Base-by-base conservation (phyloP, 2,113 vertebrate genomes). In the Calidris pugnax region DNA sequence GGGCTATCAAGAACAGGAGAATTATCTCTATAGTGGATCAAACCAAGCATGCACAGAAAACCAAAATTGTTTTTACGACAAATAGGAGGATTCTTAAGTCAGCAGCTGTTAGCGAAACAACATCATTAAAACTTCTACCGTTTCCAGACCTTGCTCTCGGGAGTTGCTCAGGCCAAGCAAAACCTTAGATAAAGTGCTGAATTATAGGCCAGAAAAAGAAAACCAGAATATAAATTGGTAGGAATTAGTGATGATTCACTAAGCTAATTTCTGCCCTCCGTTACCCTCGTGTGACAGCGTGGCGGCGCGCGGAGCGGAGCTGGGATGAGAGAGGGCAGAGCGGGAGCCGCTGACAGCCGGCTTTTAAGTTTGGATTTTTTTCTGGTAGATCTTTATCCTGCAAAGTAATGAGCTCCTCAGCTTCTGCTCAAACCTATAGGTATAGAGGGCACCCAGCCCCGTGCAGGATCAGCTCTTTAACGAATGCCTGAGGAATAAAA, bases 151-250 rank as follows among this genome's bases (percentile, higher is more conserved):
- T 93, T 89, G 89, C 71, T 96, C 77, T 84, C 0, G 1, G 75
- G 82, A 94, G 91, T 93, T 0, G 4, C 75, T 68, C 66, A 69
- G 87, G 79, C 82, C 57, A 33, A 93, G 93, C 48, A 92, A 93
- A 96, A 93, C 75, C 74, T 91, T 92, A 93, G 71, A 73, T 91
- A 71, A 93, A 77, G 62, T 92, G 89, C 63, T 84, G 90, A 92
- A 94, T 96, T 97, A 86, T 9, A 93, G 78, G 13, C 67, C 79
- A 48, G 77, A 89, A 85, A 91, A 95, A 90, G 73, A 43, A 92
- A 94, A 81, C 28, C 64, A 73, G 74, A 39, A 19, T 78, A 85
- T 96, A 91, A 90, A 93, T 91, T 75, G 91, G 78, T 80, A 60
- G 53, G 90, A 93, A 89, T 93, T 94, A 93, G 50, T 12, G 4